phyloP scores from a whole-genome alignment of 2,888 invertebrate genomes.

The Thera britannica region DNA sequence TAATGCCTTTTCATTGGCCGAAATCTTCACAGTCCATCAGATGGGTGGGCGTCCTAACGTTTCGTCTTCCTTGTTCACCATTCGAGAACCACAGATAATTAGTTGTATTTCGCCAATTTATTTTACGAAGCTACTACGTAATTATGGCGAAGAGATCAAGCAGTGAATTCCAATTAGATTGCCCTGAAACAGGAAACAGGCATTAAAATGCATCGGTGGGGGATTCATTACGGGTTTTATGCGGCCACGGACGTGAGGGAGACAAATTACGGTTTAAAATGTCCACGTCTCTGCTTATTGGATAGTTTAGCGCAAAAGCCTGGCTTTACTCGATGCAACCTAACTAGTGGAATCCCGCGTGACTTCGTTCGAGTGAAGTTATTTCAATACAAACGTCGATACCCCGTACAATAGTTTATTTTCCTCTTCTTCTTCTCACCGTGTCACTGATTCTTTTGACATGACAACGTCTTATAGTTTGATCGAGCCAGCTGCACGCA shows the following conservation, averaged over 20 bases:
- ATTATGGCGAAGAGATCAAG: conserved; percentile 19
- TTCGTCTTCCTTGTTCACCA: too few species aligned
- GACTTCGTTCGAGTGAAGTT: too few species aligned
- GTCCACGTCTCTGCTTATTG: conserved; percentile 34
- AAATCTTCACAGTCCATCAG: too few species aligned
- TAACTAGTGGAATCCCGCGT: too few species aligned
- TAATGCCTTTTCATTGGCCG: too few species aligned
- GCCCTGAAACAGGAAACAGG: conserved; percentile 37
- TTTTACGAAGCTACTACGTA: conserved; percentile 6
- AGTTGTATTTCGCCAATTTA: not conserved
- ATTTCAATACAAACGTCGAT: too few species aligned
- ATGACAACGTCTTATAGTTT: too few species aligned
- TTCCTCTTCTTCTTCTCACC: too few species aligned
- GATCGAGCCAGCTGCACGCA: too few species aligned
- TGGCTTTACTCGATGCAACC: conserved; percentile 5
- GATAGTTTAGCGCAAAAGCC: conserved; percentile 13
- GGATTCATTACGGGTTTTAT: conserved; percentile 44
- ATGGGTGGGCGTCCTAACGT: too few species aligned
- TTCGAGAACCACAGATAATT: not conserved
- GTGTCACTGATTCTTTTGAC: too few species aligned
- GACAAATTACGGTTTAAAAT: conserved; percentile 31
- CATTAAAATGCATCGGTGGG: conserved; percentile 46
- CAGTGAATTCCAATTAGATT: conserved; percentile 38
- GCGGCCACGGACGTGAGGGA: conserved; percentile 35
- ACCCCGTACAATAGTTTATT: too few species aligned